Base-by-base conservation (phyloP, 2,113 vertebrate genomes). In the Zapus hudsonius region DNA sequence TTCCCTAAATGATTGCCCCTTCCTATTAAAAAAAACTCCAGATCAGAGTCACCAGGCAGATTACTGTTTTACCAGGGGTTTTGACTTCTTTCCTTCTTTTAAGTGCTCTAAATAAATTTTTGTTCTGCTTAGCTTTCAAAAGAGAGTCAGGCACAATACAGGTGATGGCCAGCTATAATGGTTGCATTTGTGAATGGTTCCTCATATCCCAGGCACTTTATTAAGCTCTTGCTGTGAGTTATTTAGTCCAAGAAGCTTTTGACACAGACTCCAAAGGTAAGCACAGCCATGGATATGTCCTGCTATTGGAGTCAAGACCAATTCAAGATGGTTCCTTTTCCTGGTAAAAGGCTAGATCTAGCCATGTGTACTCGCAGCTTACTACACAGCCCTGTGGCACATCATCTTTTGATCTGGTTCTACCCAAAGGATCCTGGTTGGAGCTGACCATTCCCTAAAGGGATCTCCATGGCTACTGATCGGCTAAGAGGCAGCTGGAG, bases 221-320 rank as follows among this genome's bases (percentile, higher is more conserved):
- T 59, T 23, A 70, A 95, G 13, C 10, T 20, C 25, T 87, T 73
- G 7, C n/a, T 92, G 17, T 69, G 73, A 91, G 29, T 83, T 69
- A 36, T 55, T 75, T 89, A 86, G 83, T 87, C 31, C 31, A 90
- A 66, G 61, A 84, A 78, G 63, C 5, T 81, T 79, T 33, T 81
- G 55, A 33, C 63, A 69, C 5, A 83, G 64, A 40, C 69, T 36
- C 76, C 40, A 93, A 87, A 67, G 19, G 4, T 44, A 85, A 73
- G 55, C 31, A 47, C 36, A 63, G 27, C n/a, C 57, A 69, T 52
- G 5, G 2, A 44, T 15, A 16, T 63, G 17, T 67, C 40, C 69
- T 63, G 17, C 27, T 59, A 84, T 19, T 63, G 27, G 70, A 31
- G 22, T 85, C 70, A 82, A 81, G 31, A 78, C 4, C 73, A 78